phyloP scores from a whole-genome alignment of 2,888 invertebrate genomes.

The Exocentrus adspersus region DNA sequence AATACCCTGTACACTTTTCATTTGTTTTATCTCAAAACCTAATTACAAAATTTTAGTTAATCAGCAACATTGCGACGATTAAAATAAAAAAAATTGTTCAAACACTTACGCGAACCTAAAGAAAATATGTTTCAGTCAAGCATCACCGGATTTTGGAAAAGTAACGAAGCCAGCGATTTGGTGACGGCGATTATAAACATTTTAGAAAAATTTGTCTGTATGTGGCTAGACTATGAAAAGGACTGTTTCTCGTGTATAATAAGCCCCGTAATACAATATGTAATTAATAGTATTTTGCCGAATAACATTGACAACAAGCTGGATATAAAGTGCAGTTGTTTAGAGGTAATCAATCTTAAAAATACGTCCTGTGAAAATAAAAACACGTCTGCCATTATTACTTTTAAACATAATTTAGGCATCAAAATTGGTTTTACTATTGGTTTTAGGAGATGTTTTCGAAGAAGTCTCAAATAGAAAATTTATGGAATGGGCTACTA shows the following conservation, averaged over 20 bases:
- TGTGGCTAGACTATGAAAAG: conserved; percentile 25
- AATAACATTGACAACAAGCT: background rate
- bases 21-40: no score
- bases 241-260: conserved; percentile 31
- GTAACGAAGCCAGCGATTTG: conserved; percentile 23
- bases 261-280: conserved; percentile 13
- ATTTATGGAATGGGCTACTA: background rate
- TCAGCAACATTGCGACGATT: no score
- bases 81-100: no score
- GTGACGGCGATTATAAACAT: conserved; percentile 12
- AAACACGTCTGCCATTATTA: no score
- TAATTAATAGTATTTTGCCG: conserved; percentile 2
- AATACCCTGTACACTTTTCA: no score
- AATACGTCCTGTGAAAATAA: no score
- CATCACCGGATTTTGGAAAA: conserved; percentile 37
- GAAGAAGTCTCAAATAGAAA: background rate
- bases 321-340: conserved; percentile 4
- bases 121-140: conserved; percentile 25
- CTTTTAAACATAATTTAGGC: no score
- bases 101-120: background rate
- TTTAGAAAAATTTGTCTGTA: conserved; percentile 19
- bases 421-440: no score
- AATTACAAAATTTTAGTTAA: no score
- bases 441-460: background rate
- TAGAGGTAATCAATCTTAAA: conserved; percentile 8